Evolutionary conservation across 2,888 invertebrate genomes (phyloP).

Genomic region (Exephanes ischioxanthus): DNA sequence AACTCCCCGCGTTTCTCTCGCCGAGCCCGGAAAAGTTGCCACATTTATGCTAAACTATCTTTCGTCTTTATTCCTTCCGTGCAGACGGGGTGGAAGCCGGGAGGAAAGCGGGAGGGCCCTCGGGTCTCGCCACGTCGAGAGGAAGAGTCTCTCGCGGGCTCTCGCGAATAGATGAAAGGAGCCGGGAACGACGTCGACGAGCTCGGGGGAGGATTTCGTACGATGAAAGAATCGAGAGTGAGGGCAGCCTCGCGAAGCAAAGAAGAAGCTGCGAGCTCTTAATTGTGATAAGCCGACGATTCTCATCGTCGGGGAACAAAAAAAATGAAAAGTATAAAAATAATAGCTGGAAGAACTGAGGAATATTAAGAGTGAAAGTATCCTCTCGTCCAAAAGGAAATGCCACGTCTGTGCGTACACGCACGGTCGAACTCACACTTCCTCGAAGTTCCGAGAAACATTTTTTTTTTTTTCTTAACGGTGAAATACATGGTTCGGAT

Average conservation of each 20-base stretch:
- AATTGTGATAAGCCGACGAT: conserved; percentile 66
- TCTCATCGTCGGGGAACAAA: conserved; percentile 39
- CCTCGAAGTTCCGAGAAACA: conserved; percentile 1
- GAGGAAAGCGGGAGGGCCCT: conserved; percentile 32
- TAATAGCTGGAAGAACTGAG: conserved; percentile 14
- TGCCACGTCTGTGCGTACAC: conserved; percentile 1
- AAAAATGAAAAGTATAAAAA: background rate
- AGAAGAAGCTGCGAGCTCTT: conserved; percentile 49
- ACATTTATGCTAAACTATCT: conserved; percentile 80
- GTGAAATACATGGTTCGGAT: conserved; percentile 5
- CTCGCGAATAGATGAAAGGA: conserved; percentile 66
- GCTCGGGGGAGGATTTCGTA: conserved; percentile 6
- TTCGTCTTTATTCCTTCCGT: conserved; percentile 65
- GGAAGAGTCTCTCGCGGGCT: conserved; percentile 55
- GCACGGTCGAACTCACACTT: background rate
- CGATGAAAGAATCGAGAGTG: conserved; percentile 37
- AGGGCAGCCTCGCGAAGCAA: conserved; percentile 15
- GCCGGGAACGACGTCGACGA: conserved; percentile 51
- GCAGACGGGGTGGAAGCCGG: background rate
- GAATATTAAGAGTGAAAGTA: conserved; percentile 46
- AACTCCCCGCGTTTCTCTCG: conserved; percentile 40
- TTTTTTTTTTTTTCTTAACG: conserved; percentile 18
- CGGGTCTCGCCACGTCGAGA: conserved; percentile 38
- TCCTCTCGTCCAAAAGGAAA: conserved; percentile 39
- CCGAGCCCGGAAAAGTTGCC: conserved; percentile 76